phyloP scores from a whole-genome alignment of 2,113 vertebrate genomes.

The Pedetes capensis region DNA sequence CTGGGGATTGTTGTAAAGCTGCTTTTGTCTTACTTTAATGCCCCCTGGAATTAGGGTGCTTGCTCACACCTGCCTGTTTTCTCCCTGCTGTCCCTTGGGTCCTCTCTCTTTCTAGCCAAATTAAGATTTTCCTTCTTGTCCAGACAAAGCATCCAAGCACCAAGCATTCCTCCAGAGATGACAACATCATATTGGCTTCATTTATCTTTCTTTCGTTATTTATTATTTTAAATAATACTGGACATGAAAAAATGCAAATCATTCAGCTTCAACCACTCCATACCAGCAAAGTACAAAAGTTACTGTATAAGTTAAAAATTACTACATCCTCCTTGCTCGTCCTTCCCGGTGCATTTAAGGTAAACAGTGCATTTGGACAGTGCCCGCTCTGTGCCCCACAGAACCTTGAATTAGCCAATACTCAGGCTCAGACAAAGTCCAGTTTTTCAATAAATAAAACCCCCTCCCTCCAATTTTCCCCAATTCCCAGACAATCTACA shows the following conservation, averaged over 20 bases:
- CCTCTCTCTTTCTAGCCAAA: not conserved
- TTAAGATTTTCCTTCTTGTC: slow-evolving; percentile 37
- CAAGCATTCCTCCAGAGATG: slow-evolving; percentile 57
- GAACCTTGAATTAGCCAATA: slow-evolving; percentile 64
- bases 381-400: slow-evolving; percentile 17
- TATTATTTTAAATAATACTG: slow-evolving; percentile 54
- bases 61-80: not conserved
- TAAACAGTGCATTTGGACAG: slow-evolving; percentile 55
- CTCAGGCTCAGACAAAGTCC: slow-evolving; percentile 79
- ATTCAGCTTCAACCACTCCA: slow-evolving; percentile 58
- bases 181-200: slow-evolving; percentile 43
- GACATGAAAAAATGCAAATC: slow-evolving; percentile 71
- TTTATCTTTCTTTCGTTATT: slow-evolving; percentile 51
- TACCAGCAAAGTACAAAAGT: slow-evolving; percentile 76
- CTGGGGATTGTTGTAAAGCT: slow-evolving; percentile 75
- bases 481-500: slow-evolving; percentile 63
- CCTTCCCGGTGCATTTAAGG: slow-evolving; percentile 55
- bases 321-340: slow-evolving; percentile 45
- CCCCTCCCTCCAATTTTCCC: slow-evolving; percentile 73
- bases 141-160: slow-evolving; percentile 44
- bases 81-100: not conserved
- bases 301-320: slow-evolving; percentile 76
- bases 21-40: slow-evolving; percentile 72
- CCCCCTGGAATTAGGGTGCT: not conserved
- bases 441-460: slow-evolving; percentile 85